Base-by-base conservation (phyloP, 2,113 vertebrate species). In the Danionella cerebrum region DNA sequence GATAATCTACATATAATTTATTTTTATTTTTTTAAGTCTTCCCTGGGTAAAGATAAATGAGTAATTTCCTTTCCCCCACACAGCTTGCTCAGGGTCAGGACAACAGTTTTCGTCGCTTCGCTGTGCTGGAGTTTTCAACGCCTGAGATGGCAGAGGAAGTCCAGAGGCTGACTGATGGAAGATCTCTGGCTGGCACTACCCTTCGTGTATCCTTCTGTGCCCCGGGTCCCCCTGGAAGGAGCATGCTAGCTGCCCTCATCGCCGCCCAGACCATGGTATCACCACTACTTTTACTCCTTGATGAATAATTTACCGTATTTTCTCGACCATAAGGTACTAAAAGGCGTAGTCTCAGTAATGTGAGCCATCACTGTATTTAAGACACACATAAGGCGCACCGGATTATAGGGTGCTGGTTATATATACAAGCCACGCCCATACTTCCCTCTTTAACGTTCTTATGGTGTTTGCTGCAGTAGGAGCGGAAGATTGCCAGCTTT, bases 51-150 rank as follows among this genome's bases (percentile, higher is more conserved):
- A 25, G 1, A 14, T 10, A 10, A 31, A 16, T 10, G 4, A 14
- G 14, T 1, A 1, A 10, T 18, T 31, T 33, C 1, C 13, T 10
- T 6, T 6, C 8, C 1, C 50, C 6, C 9, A 9, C 3, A 18
- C 65, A 97, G 94, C 79, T 96, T 77, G 94, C 94, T 1, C 92
- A 92, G 1, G 94, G 94, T 27, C 94, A 94, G 84, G 93, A 95
- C 2, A 89, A 89, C 36, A 94, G 91, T 77, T 91, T 94, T 72
- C 90, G 91, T 16, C 91, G 91, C 5, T 97, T 96, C 3, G 92
- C 91, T 0, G 87, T 97, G 13, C 66, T 96, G 81, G 94, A 97
- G 73, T 96, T 90, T 0, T 82, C 91, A 55, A 86, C 91, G 0
- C 80, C 91, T 0, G 90, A 90, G 66, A 80, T 87, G 86, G 87